phyloP scores from a whole-genome alignment of 2,888 invertebrate species.

The Xylophagus ater region DNA sequence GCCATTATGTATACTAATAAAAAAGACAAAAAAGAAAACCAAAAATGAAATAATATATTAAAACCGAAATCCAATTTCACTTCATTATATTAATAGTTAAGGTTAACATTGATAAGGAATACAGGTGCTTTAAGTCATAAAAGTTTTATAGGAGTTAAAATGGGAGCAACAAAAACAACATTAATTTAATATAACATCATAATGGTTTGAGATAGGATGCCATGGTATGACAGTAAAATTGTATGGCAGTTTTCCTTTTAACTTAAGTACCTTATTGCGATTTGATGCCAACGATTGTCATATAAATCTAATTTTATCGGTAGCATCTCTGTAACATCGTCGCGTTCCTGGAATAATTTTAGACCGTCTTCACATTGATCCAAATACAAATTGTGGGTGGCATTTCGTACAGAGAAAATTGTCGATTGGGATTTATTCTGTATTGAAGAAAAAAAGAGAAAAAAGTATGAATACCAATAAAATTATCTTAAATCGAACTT shows the following conservation, averaged over 20 bases:
- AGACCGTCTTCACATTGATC: conserved; percentile 34
- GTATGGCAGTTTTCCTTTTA: too few relatives aligned
- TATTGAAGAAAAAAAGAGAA: neutral
- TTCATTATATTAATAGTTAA: too few relatives aligned
- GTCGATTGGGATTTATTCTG: conserved; percentile 25
- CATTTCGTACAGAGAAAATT: conserved; percentile 35
- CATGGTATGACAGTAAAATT: too few relatives aligned
- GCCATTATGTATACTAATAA: conserved; percentile 35
- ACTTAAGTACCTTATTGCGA: conserved; percentile 37
- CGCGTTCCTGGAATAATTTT: conserved; percentile 35
- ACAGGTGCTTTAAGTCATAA: too few relatives aligned
- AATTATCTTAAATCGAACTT: too few relatives aligned
- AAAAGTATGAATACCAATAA: too few relatives aligned
- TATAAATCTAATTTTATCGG: conserved; percentile 38
- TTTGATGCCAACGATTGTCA: conserved; percentile 40
- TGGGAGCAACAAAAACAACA: too few relatives aligned
- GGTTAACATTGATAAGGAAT: too few relatives aligned
- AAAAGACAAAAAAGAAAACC: neutral
- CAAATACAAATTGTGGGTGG: conserved; percentile 36
- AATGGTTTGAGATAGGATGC: too few relatives aligned
- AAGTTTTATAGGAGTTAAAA: too few relatives aligned
- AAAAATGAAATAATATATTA: conserved; percentile 8
- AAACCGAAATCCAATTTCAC: too few relatives aligned
- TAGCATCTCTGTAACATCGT: conserved; percentile 39
- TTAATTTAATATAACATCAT: too few relatives aligned